Evolutionary conservation across 2,797 vertebrate species (phyloP).

Genomic region (Pteronotus mesoamericanus): DNA sequence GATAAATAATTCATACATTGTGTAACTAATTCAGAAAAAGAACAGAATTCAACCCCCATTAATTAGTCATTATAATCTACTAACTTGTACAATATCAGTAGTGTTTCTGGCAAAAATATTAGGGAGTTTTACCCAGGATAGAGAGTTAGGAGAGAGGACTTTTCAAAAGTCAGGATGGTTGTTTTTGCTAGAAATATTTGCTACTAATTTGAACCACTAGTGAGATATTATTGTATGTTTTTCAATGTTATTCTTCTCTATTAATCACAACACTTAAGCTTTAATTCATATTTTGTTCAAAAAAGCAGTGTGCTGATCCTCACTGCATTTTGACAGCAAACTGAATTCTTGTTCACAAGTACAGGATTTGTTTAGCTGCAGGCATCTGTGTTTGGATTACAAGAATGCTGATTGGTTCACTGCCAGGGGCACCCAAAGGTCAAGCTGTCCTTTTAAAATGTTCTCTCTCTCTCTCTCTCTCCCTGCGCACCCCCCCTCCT

Average conservation of each 20-base stretch:
- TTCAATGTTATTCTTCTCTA: conserved; percentile 47
- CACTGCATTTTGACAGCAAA: conserved; percentile 85
- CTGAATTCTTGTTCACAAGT: conserved; percentile 87
- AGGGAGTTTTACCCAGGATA: conserved; percentile 35
- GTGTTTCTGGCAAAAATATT: conserved; percentile 72
- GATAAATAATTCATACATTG: conserved; percentile 74
- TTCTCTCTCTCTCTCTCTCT: conserved; percentile 60
- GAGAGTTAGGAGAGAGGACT: conserved; percentile 23
- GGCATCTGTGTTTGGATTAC: conserved; percentile 97
- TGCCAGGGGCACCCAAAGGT: conserved; percentile 93
- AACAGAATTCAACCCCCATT: conserved; percentile 61
- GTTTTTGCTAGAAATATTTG: conserved; percentile 58
- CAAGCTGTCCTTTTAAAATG: conserved; percentile 93
- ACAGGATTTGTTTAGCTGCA: conserved; percentile 93
- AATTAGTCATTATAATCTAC: conserved; percentile 77
- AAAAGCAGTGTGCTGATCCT: conserved; percentile 76
- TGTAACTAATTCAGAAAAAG: conserved; percentile 70
- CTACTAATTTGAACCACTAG: conserved; percentile 60
- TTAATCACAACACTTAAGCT: conserved; percentile 74
- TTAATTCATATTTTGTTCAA: conserved; percentile 78
- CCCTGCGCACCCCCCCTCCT: conserved; percentile 72
- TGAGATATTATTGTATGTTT: conserved; percentile 25
- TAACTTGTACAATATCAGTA: conserved; percentile 51
- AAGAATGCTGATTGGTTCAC: conserved; percentile 95
- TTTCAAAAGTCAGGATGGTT: conserved; percentile 51